phyloP scores from a whole-genome alignment of 2,797 vertebrate genomes.

The Girardinus metallicus region DNA sequence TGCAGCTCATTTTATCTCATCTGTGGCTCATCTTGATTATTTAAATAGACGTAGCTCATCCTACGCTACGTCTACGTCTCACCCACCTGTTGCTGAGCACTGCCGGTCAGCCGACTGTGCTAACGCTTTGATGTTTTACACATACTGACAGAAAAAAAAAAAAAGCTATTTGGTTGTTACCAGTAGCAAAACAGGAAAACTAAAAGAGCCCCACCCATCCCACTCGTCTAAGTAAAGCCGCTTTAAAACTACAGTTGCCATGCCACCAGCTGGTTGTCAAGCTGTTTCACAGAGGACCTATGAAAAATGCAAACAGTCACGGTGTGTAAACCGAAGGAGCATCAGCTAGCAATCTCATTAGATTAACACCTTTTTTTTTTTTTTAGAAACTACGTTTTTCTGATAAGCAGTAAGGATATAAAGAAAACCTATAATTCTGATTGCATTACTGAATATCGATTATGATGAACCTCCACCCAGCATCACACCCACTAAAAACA shows the following conservation, averaged over 20 bases:
- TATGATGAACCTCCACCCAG: neutral
- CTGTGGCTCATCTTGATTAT: neutral
- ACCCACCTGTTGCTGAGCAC: neutral
- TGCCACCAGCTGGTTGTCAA: neutral
- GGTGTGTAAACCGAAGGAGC: neutral
- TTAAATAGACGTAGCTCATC: neutral
- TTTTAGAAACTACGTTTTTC: neutral
- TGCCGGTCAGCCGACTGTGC: neutral
- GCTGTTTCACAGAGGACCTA: neutral
- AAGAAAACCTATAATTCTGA: neutral
- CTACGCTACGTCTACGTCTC: neutral
- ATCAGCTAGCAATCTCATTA: neutral
- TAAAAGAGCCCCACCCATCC: neutral
- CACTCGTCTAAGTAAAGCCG: neutral
- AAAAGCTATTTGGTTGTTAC: neutral
- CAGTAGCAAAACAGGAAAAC: neutral
- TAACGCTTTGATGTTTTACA: neutral
- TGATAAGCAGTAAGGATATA: neutral
- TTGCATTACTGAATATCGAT: neutral
- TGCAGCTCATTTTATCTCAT: neutral
- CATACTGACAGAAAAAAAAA: neutral
- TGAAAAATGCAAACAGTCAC: neutral
- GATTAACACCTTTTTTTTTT: neutral
- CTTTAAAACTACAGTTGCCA: neutral
- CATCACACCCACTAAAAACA: neutral